Conservation (phyloP, 2,888 invertebrate genomes). For the Aleiodes testaceus region DNA sequence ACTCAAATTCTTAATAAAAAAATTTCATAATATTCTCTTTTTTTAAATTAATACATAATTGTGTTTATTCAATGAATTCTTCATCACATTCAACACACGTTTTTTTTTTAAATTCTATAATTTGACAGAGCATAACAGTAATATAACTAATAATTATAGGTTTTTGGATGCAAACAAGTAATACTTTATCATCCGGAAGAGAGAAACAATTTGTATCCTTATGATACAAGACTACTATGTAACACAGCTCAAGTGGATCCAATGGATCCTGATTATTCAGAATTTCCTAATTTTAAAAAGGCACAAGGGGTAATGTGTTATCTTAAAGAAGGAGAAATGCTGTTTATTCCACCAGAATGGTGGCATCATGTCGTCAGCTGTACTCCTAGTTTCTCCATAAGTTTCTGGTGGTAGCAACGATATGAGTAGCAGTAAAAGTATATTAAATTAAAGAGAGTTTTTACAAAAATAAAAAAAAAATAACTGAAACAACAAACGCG, state of each 20-base stretch:
- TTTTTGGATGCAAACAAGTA: conserved; percentile 92
- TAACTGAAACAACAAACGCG: no score
- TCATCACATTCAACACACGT: no score
- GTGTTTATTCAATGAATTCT: background rate
- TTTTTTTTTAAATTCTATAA: no score
- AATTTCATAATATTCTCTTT: background rate
- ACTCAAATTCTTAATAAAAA: background rate
- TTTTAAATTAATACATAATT: conserved; percentile 13
- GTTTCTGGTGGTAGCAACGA: conserved; percentile 95
- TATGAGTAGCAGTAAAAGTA: conserved; percentile 37
- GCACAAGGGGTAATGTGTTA: conserved; percentile 81
- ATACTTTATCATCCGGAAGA: conserved; percentile 86
- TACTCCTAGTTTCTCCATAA: conserved; percentile 93
- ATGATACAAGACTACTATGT: conserved; percentile 82
- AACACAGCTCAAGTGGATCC: conserved; percentile 96
- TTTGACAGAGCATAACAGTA: conserved; percentile 8
- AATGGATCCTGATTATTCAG: conserved; percentile 80
- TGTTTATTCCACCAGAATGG: conserved; percentile 96
- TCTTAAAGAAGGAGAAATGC: conserved; percentile 88
- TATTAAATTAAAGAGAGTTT: conserved; percentile 9
- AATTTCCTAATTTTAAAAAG: conserved; percentile 82
- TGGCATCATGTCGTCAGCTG: conserved; percentile 97
- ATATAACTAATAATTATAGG: conserved; percentile 71
- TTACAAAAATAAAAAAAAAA: background rate
- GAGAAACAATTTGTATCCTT: conserved; percentile 84